A percentile compares a stretch with the other conserved stretches of the same genome.
phyloP scores from a whole-genome alignment of 2,113 vertebrate species.

The Nothobranchius furzeri region DNA sequence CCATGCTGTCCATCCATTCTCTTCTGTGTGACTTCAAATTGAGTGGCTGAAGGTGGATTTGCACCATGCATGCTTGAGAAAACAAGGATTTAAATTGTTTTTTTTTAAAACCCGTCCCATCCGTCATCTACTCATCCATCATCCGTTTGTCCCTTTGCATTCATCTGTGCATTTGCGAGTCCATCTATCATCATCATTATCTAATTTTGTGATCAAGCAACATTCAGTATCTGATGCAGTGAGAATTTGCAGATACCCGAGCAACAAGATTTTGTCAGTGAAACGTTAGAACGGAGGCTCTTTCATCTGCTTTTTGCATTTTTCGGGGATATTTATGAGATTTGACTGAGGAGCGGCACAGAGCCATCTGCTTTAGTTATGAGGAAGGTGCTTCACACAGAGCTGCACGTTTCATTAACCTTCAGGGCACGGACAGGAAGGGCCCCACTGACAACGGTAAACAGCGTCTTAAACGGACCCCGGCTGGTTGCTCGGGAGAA shows the following conservation, averaged over 20 bases:
- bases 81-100: conserved; percentile 41
- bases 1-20: conserved; percentile 23
- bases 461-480: conserved; percentile 47
- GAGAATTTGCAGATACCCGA: background rate
- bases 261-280: conserved; percentile 13
- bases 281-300: conserved; percentile 55
- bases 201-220: background rate
- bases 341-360: conserved; percentile 34
- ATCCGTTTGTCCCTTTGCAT: conserved; percentile 43
- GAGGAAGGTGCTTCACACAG: conserved; percentile 41
- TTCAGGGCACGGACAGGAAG: conserved; percentile 55
- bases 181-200: conserved; percentile 33
- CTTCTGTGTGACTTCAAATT: conserved; percentile 6
- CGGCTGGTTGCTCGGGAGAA: conserved; percentile 20
- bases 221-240: background rate
- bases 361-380: conserved; percentile 64
- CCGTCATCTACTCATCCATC: conserved; percentile 34
- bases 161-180: conserved; percentile 39
- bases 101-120: conserved; percentile 52
- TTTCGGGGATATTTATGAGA: conserved; percentile 55
- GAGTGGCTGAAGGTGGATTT: conserved; percentile 45
- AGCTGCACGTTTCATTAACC: conserved; percentile 53
- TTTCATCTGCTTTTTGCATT: conserved; percentile 39
- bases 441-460: conserved; percentile 50
- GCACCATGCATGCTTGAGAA: conserved; percentile 59